A percentile compares a stretch with the other conserved stretches of the same genome.
These are phyloP conservation scores for Candidula unifasciata DNA, from an alignment of 2,888 invertebrate genomes.

Conservation along the genomic window DNA sequence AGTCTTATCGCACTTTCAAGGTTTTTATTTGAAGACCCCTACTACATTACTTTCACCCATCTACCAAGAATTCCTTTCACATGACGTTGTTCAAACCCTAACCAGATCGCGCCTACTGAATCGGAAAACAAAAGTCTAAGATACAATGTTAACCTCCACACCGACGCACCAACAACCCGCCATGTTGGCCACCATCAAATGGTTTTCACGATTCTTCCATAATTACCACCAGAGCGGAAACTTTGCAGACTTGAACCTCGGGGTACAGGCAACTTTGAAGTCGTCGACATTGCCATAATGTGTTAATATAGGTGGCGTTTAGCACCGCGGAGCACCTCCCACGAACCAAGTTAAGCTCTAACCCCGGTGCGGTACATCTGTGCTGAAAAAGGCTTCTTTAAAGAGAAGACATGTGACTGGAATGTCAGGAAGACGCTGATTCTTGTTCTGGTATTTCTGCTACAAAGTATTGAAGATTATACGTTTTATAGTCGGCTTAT, in stretches of 20 bases:
- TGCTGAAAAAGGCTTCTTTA: background rate
- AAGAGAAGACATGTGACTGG: background rate
- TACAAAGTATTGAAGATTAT: conserved; percentile 27
- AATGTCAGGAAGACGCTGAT: conserved; percentile 17
- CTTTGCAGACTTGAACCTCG: background rate
- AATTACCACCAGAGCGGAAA: background rate
- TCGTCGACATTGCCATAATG: background rate
- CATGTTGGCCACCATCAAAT: background rate
- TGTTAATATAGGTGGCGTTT: conserved; percentile 31
- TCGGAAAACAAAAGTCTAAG: background rate
- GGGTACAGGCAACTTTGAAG: background rate
- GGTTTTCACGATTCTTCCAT: background rate
- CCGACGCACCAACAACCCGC: background rate
- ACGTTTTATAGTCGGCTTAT: no score
- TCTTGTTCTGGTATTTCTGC: conserved; percentile 21
- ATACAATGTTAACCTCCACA: background rate
- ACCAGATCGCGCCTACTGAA: background rate
- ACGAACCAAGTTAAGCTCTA: conserved; percentile 11
- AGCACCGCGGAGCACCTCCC: conserved; percentile 16
- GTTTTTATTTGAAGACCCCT: no score
- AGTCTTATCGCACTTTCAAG: no score
- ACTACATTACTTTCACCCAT: no score
- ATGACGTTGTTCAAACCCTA: no score
- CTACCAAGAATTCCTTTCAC: no score
- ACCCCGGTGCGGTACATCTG: conserved; percentile 26